These are phyloP conservation scores for Falco novaeseelandiae DNA, from an alignment of 2,797 vertebrate species.

Conservation along the genomic window DNA sequence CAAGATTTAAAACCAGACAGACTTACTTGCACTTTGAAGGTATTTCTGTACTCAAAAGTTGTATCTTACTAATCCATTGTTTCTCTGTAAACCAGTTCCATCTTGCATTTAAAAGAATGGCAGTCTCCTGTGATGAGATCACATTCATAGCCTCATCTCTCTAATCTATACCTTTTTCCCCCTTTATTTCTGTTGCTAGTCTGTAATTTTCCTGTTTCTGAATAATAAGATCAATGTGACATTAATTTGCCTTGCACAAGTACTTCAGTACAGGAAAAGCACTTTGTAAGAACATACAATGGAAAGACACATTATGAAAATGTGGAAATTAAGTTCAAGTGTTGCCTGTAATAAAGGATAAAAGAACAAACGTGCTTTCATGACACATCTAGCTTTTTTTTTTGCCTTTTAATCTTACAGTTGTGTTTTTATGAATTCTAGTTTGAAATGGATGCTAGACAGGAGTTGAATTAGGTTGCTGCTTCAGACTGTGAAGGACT, in stretches of 20 bases:
- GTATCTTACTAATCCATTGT: not conserved
- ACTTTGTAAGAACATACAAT: not conserved
- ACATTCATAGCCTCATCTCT: not conserved
- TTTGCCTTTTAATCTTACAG: not conserved
- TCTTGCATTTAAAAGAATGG: not conserved
- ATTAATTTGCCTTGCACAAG: fast-evolving
- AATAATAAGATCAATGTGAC: not conserved
- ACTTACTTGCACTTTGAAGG: conserved; percentile 86
- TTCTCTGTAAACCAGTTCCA: not conserved
- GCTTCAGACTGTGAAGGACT: not conserved
- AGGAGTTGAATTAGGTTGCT: not conserved
- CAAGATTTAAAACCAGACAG: conserved; percentile 95
- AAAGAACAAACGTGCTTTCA: not conserved
- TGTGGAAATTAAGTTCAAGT: not conserved
- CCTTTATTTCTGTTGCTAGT: not conserved
- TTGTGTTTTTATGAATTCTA: not conserved
- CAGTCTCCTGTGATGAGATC: not conserved
- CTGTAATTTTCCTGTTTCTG: not conserved
- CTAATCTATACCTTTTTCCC: not conserved
- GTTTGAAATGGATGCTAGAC: not conserved
- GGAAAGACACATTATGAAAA: not conserved
- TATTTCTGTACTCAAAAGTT: conserved; percentile 9
- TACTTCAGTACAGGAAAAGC: not conserved
- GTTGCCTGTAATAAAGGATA: not conserved
- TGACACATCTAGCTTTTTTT: not conserved